phyloP scores from a whole-genome alignment of 2,797 vertebrate species.

The Chromobotia macracanthus region DNA sequence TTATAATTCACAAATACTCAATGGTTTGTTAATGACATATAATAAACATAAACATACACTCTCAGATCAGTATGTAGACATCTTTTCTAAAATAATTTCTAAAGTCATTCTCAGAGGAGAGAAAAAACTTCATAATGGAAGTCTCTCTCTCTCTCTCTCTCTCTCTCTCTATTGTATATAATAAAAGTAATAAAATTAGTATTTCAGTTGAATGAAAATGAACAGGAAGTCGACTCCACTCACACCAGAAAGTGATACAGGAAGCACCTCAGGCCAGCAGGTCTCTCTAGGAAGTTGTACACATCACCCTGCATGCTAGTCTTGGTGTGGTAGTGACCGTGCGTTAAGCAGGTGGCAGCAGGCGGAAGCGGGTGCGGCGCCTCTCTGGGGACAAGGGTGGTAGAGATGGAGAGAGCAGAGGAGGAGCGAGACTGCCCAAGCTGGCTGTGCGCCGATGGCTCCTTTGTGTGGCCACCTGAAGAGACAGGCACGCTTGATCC shows the following conservation, averaged over 20 bases:
- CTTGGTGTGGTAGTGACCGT: constrained; percentile 76
- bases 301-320: constrained; percentile 89
- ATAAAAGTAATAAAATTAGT: too few species aligned
- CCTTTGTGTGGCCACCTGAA: constrained; percentile 65
- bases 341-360: constrained; percentile 72
- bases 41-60: too few species aligned
- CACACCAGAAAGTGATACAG: constrained; percentile 91
- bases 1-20: too few species aligned
- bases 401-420: constrained; percentile 63
- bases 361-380: constrained; percentile 60
- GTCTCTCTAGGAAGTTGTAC: constrained; percentile 94
- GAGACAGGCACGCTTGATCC: constrained; percentile 73
- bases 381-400: constrained; percentile 27
- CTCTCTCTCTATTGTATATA: too few species aligned
- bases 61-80: too few species aligned
- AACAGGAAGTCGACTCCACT: constrained; percentile 71
- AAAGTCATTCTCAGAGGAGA: too few species aligned
- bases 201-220: neutral
- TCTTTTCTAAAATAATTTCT: too few species aligned
- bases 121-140: too few species aligned
- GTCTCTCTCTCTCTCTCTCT: too few species aligned
- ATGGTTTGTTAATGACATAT: too few species aligned
- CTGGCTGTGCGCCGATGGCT: constrained; percentile 68
- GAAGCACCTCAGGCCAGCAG: constrained; percentile 87
- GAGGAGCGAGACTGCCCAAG: constrained; percentile 65